Base-by-base conservation (phyloP, 1,140 invertebrate genomes). In the Drosophila tsacasi region DNA sequence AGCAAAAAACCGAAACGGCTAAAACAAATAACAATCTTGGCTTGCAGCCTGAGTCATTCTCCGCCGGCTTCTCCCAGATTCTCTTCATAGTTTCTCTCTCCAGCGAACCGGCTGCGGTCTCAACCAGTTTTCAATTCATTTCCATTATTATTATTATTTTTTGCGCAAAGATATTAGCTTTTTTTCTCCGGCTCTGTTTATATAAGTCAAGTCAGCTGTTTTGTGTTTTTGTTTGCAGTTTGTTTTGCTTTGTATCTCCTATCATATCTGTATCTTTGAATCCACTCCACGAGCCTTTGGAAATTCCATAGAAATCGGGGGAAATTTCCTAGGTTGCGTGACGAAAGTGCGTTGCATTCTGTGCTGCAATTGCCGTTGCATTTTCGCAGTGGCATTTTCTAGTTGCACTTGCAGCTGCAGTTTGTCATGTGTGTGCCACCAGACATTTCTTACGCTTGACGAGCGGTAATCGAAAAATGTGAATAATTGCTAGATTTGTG, bases 391-490 rank as follows among this genome's bases (percentile, higher is more conserved):
- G 49, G 60, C 69, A 62, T 47, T 58, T 37, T 30, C 54, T 61
- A 35, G 44, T 69, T 25, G 75, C 74, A 62, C 47, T 81, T 74
- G 83, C 83, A 86, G 83, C 83, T 86, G 83, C 83, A 83, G 80
- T 83, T 86, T 89, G 76, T 86, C 83, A 86, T 83, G 76, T 82
- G 79, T 72, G 62, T 49, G 46, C 83, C 49, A 82, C 61, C 71
- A 79, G 59, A 68, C 65, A 81, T 71, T 74, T 83, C 60, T 67
- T 87, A 77, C 75, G 78, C 83, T 81, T 71, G 78, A 75, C 78
- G 69, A 86, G 75, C 78, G 49, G 47, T 79, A 79, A 87, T 87
- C 80, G 80, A 87, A 87, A 87, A 83, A 87, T 87, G 65, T 78
- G 76, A 79, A 79, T 78, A 71, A 78, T 79, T 78, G 75, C 65